Evolutionary conservation across 30 jellyfish, hydroid and myxozoan species (phyloP).

Genomic region (Turritopsis dohrnii): DNA sequence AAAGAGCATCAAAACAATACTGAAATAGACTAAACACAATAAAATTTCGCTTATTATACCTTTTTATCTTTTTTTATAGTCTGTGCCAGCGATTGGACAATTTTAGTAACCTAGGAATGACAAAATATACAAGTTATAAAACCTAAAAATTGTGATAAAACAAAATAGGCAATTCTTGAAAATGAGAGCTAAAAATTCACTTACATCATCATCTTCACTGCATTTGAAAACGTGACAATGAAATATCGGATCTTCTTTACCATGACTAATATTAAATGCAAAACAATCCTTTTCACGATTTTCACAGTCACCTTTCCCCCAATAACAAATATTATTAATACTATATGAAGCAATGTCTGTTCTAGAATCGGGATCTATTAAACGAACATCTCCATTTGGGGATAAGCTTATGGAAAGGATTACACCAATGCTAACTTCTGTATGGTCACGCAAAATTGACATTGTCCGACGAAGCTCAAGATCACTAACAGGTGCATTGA

Average conservation of each 20-base stretch:
- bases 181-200: constrained; percentile 7
- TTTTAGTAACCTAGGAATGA: neutral
- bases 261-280: constrained; percentile 79
- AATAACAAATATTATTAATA: constrained; percentile 50
- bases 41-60: no score
- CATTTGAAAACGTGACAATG: constrained; percentile 91
- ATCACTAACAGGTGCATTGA: constrained; percentile 84
- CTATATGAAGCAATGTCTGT: constrained; percentile 67
- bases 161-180: no score
- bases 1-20: no score
- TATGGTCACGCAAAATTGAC: constrained; percentile 64
- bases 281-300: constrained; percentile 68
- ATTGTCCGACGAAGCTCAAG: constrained; percentile 71
- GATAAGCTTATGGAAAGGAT: constrained; percentile 52
- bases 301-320: constrained; percentile 87
- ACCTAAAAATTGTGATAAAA: no score
- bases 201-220: constrained; percentile 76
- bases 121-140: no score
- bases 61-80: constrained; percentile 19
- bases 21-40: no score
- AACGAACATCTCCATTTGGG: constrained; percentile 41
- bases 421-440: constrained; percentile 40
- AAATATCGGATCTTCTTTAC: constrained; percentile 46
- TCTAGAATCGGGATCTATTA: constrained; percentile 63
- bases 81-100: constrained; percentile 26